Base-by-base conservation (phyloP, 2,797 vertebrate genomes). In the Acanthis flammea region DNA sequence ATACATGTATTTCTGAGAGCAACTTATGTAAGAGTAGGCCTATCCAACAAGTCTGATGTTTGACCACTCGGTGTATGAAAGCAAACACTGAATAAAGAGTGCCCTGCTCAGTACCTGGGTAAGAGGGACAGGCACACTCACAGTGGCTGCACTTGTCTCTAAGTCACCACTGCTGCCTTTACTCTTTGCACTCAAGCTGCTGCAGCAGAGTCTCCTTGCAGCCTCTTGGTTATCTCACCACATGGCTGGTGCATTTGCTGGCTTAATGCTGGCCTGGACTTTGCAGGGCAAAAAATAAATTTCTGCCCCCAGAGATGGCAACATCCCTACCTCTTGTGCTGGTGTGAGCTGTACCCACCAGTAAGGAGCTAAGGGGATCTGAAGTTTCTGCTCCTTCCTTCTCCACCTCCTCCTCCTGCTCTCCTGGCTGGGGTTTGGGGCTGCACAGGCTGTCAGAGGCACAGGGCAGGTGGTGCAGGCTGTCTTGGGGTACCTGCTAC, bases 301-400 rank as follows among this genome's bases (percentile, higher is more conserved):
- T 54, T 66, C 39, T 42, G 16, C 17, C 55, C 31, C 60, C 25
- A 42, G 62, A 75, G 33, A 12, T 7, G n/a, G 47, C 31, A 88
- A 4, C 55, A 48, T 54, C 0, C 0, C 31, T 72, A 30, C 53
- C 19, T 45, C 35, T 45, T 42, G 30, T 45, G 53, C 30, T 10
- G 30, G 5, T 5, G 3, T 62, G 63, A 79, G 33, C 55, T 35
- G n/a, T 42, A 24, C 28, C 10, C 41, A 30, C 35, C 3, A 3
- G 24, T 12, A 48, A 7, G 9, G 45, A 87, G n/a, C 47, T 79
- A 31, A 33, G 2, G 13, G 44, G 58, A 35, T 42, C 48, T 75
- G 14, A 65, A 65, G 19, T 25, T 61, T 31, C 65, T 83, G 39
- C 35, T 48, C 15, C 66, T 77, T 83, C 47, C 16, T 79, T 31